Conservation (phyloP, 2,888 invertebrate genomes). For the Antheraea yamamai region DNA sequence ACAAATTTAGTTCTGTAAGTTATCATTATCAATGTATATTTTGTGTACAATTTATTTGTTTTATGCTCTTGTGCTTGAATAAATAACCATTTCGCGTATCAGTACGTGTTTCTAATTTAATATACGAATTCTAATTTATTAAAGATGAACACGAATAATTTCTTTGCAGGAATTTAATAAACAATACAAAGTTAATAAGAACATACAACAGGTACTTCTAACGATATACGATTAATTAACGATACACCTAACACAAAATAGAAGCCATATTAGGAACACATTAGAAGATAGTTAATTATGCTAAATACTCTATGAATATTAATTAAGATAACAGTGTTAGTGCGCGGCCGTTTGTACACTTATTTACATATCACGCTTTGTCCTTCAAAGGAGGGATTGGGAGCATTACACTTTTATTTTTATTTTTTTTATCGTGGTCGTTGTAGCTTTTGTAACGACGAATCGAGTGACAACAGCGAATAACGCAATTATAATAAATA, state of each 20-base stretch:
- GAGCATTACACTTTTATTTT: not conserved
- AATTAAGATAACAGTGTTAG: constrained; percentile 13
- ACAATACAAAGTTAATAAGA: not conserved
- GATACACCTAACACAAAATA: constrained; percentile 4
- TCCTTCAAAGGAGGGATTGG: not conserved
- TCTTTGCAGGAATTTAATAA: not conserved
- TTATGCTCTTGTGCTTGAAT: too few species aligned
- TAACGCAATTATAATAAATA: not conserved
- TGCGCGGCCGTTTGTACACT: not conserved
- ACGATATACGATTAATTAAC: not conserved
- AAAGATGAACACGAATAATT: not conserved
- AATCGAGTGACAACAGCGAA: not conserved
- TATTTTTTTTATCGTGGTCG: not conserved
- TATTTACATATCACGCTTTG: constrained; percentile 10
- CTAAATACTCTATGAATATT: constrained; percentile 13
- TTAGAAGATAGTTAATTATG: constrained; percentile 15
- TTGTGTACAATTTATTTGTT: too few species aligned
- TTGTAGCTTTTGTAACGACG: not conserved
- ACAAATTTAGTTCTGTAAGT: too few species aligned
- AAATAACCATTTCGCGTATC: too few species aligned
- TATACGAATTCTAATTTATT: not conserved
- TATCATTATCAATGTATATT: too few species aligned
- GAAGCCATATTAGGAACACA: constrained; percentile 6
- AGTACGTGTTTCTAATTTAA: too few species aligned
- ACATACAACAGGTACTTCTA: not conserved